A percentile compares a stretch with the other conserved stretches of the same genome.
Conservation (phyloP, 2,888 invertebrate genomes). For the Eupsilia transversa region DNA sequence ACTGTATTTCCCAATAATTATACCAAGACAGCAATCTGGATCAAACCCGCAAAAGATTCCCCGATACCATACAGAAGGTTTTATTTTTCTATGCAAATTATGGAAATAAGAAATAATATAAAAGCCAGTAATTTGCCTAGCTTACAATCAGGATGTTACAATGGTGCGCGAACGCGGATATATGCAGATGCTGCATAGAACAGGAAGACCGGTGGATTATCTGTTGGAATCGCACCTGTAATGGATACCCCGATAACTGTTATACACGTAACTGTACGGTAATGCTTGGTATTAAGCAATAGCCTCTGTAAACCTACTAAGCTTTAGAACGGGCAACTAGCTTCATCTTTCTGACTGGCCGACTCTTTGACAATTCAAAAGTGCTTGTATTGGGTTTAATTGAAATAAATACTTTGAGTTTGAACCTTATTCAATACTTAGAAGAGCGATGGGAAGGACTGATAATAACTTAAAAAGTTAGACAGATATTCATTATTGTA, state of each 20-base stretch:
- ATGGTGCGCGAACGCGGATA: constrained; percentile 45
- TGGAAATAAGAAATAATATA: constrained; percentile 54
- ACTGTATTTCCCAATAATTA: neutral
- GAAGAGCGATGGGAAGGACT: neutral
- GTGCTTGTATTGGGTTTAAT: neutral
- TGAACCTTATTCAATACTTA: neutral
- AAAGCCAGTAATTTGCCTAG: constrained; percentile 53
- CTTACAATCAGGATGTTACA: constrained; percentile 55
- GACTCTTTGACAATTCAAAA: neutral
- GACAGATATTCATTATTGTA: neutral
- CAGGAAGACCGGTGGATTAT: constrained; percentile 52
- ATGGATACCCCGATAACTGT: constrained; percentile 34
- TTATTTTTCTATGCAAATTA: constrained; percentile 37
- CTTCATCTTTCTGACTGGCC: neutral
- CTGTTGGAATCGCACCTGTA: constrained; percentile 33
- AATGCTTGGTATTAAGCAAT: constrained; percentile 12
- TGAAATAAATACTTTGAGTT: neutral
- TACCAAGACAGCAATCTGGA: neutral
- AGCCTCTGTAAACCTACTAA: constrained; percentile 1
- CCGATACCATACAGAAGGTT: neutral
- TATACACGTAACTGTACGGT: constrained; percentile 27
- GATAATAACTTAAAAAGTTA: neutral
- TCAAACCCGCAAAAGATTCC: constrained; percentile 30
- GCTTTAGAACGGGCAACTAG: neutral
- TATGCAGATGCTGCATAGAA: constrained; percentile 51